Percentiles rank a stretch among this genome's conserved stretches.
Conservation (phyloP, 1,140 invertebrate genomes). For the Amphibalanus amphitrite region DNA sequence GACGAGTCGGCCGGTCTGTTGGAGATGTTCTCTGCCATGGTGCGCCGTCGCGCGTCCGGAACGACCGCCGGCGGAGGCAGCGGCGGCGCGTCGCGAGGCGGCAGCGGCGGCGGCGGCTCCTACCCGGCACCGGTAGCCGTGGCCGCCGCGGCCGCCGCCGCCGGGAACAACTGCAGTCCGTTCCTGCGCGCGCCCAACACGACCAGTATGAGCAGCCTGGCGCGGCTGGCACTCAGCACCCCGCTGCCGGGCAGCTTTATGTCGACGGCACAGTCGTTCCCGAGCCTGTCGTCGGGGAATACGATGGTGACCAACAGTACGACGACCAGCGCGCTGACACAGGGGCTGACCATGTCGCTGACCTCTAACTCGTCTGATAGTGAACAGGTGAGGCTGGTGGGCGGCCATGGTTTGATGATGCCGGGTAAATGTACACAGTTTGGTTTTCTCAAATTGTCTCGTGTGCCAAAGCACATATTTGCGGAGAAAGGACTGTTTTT, state of each 20-base stretch:
- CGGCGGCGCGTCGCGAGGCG: slow-evolving; percentile 10
- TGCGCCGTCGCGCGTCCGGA: slow-evolving; percentile 40
- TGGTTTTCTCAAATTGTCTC: no score
- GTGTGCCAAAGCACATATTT: no score
- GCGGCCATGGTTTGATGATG: no score
- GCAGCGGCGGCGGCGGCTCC: slow-evolving; percentile 17
- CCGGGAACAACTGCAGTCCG: slow-evolving; percentile 17
- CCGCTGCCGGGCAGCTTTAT: background rate
- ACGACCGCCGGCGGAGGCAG: slow-evolving; percentile 13
- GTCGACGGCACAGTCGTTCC: slow-evolving; percentile 1
- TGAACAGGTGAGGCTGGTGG: slow-evolving; percentile 54
- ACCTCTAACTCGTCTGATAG: slow-evolving; percentile 76
- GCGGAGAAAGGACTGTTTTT: no score
- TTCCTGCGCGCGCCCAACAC: slow-evolving; percentile 19
- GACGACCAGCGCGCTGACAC: slow-evolving; percentile 33
- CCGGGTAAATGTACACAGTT: no score
- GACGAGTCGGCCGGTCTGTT: slow-evolving; percentile 30
- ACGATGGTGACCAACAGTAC: no score
- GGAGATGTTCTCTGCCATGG: slow-evolving; percentile 66
- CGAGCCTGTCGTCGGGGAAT: slow-evolving; percentile 11
- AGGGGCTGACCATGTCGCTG: slow-evolving; percentile 78
- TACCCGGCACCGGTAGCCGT: slow-evolving; percentile 16
- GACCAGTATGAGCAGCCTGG: slow-evolving; percentile 27
- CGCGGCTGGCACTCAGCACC: slow-evolving; percentile 17
- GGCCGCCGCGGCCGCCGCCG: slow-evolving; percentile 16